Evolutionary conservation across 2,113 vertebrate genomes (phyloP).

Genomic region (Ophiodon elongatus): DNA sequence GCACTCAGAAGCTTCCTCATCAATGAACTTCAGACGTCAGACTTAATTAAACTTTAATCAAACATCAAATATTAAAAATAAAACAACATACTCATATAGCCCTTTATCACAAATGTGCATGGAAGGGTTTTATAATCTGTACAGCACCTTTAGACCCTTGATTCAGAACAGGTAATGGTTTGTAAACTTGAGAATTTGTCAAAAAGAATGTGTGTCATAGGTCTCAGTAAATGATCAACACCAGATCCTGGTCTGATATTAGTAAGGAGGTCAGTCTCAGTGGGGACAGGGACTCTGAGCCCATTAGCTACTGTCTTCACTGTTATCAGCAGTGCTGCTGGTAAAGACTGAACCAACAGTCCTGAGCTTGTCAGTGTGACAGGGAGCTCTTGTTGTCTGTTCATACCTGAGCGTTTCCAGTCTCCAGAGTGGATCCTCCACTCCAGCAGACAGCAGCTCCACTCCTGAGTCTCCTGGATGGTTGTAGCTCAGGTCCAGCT

Average conservation of each 20-base stretch:
- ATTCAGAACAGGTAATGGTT: too few relatives aligned
- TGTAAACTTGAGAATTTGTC: too few relatives aligned
- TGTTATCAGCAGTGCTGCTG: too few relatives aligned
- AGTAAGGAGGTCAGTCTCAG: background rate
- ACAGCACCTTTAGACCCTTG: too few relatives aligned
- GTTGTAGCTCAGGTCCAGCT: conserved; percentile 30
- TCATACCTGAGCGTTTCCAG: background rate
- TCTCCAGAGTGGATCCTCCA: background rate
- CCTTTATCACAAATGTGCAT: too few relatives aligned
- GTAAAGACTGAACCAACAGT: too few relatives aligned
- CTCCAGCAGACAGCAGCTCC: conserved; percentile 1
- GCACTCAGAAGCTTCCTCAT: background rate
- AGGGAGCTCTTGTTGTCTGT: background rate
- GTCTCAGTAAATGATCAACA: too few relatives aligned
- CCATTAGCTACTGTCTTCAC: too few relatives aligned
- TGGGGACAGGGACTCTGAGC: too few relatives aligned
- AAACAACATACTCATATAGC: background rate
- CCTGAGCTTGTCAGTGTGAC: background rate
- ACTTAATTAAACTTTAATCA: background rate
- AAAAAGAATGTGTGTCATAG: too few relatives aligned
- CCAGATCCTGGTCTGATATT: background rate
- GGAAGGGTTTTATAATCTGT: too few relatives aligned
- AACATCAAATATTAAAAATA: background rate
- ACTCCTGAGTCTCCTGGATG: background rate
- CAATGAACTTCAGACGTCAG: background rate